Conservation (phyloP, 2,113 vertebrate genomes). For the Malurus elegans region DNA sequence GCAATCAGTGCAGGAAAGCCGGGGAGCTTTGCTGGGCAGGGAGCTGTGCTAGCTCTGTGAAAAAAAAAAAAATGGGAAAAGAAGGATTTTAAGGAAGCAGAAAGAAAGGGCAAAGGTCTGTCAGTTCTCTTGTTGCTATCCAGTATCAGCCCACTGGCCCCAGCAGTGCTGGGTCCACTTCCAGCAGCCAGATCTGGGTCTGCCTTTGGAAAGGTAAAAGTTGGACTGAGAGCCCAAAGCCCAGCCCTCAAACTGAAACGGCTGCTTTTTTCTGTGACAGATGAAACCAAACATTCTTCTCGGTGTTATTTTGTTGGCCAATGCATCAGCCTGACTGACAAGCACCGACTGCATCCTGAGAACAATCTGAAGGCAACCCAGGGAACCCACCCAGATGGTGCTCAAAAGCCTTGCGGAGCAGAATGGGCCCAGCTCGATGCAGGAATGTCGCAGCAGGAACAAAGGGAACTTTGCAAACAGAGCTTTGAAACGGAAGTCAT, state of each 20-base stretch:
- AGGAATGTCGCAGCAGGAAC: constrained; percentile 31
- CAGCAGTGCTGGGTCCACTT: rapidly evolving
- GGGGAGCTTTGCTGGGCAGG: neutral
- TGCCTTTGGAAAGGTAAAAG: neutral
- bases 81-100: neutral
- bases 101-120: neutral
- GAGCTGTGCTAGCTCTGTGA: neutral
- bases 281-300: constrained; percentile 5
- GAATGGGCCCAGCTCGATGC: neutral
- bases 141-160: neutral
- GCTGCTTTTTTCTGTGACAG: neutral
- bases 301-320: neutral
- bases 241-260: neutral
- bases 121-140: neutral
- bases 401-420: neutral
- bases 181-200: neutral
- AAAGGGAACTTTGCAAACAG: constrained; percentile 20
- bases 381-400: neutral
- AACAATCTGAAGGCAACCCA: neutral
- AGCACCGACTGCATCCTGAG: neutral
- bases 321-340: constrained; percentile 17
- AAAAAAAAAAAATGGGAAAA: neutral
- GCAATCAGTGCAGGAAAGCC: neutral
- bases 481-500: constrained; percentile 15
- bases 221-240: rapidly evolving